phyloP scores from a whole-genome alignment of 2,888 invertebrate genomes.

The Argyresthia goedartella region DNA sequence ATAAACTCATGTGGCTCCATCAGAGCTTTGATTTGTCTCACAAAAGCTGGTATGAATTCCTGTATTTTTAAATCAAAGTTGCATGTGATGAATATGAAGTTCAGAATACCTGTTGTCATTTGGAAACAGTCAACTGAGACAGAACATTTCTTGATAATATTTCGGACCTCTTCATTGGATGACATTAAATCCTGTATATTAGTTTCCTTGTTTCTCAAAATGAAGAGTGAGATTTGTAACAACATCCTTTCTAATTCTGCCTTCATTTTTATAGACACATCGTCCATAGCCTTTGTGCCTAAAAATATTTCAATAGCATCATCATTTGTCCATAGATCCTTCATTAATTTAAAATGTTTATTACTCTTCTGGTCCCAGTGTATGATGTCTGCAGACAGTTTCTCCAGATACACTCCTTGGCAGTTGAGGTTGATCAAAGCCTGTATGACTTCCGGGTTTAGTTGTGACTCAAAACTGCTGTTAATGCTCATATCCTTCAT shows the following conservation, averaged over 20 bases:
- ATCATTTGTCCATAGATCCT: constrained; percentile 32
- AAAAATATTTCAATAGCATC: constrained; percentile 6
- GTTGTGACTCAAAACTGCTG: constrained; percentile 21
- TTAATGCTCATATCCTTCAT: constrained; percentile 28
- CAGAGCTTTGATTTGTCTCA: constrained; percentile 26
- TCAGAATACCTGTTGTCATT: constrained; percentile 37
- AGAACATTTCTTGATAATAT: constrained; percentile 30
- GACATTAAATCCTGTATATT: constrained; percentile 21
- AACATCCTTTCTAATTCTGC: constrained; percentile 37
- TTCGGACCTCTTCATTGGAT: constrained; percentile 17
- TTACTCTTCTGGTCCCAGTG: constrained; percentile 25
- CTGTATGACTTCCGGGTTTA: constrained; percentile 43
- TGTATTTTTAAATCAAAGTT: constrained; percentile 32
- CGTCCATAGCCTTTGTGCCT: constrained; percentile 18
- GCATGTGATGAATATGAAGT: constrained; percentile 36
- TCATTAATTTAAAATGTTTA: constrained; percentile 26
- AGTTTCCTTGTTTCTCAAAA: constrained; percentile 20
- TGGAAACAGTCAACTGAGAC: constrained; percentile 43
- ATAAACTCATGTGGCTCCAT: constrained; percentile 20
- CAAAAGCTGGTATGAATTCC: constrained; percentile 30
- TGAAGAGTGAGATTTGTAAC: constrained; percentile 21
- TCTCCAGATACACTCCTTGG: constrained; percentile 19
- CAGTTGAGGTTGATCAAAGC: constrained; percentile 43
- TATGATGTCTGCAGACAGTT: constrained; percentile 29
- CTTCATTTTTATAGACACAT: constrained; percentile 42